Percentiles rank a stretch among this genome's conserved stretches.
Evolutionary conservation across 1,140 invertebrate species (phyloP).

Genomic region (Drosophila pachea): DNA sequence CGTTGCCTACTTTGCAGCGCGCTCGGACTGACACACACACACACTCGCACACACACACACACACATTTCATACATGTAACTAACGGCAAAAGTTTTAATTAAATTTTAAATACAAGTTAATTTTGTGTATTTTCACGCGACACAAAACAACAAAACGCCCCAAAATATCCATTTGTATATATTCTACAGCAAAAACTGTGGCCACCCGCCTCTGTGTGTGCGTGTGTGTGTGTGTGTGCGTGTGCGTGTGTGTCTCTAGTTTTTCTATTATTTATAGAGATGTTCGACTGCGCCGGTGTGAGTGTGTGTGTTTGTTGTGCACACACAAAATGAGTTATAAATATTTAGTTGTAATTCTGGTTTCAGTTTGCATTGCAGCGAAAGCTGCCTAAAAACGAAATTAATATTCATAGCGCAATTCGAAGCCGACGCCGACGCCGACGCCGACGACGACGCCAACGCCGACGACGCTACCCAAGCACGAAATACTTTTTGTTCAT

Average conservation of each 20-base stretch:
- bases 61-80: constrained; percentile 54
- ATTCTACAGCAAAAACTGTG: constrained; percentile 35
- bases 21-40: constrained; percentile 4
- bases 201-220: too few relatives aligned
- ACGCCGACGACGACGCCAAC: not conserved
- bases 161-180: constrained; percentile 48
- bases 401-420: constrained; percentile 68
- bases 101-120: constrained; percentile 78
- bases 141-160: constrained; percentile 23
- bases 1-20: constrained; percentile 39
- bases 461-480: not conserved
- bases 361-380: constrained; percentile 68
- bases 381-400: constrained; percentile 56
- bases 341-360: constrained; percentile 76
- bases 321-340: constrained; percentile 70
- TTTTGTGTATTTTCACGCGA: constrained; percentile 70
- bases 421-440: constrained; percentile 15
- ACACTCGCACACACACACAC: not conserved
- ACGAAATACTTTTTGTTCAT: constrained; percentile 37
- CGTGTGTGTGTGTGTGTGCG: constrained; percentile 35
- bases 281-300: constrained; percentile 15
- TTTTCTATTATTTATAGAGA: constrained; percentile 41
- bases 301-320: constrained; percentile 23
- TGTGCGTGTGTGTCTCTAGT: constrained; percentile 24
- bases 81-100: constrained; percentile 77